These are phyloP conservation scores for Triplophysa rosa DNA, from an alignment of 2,113 vertebrate genomes.

Conservation along the genomic window DNA sequence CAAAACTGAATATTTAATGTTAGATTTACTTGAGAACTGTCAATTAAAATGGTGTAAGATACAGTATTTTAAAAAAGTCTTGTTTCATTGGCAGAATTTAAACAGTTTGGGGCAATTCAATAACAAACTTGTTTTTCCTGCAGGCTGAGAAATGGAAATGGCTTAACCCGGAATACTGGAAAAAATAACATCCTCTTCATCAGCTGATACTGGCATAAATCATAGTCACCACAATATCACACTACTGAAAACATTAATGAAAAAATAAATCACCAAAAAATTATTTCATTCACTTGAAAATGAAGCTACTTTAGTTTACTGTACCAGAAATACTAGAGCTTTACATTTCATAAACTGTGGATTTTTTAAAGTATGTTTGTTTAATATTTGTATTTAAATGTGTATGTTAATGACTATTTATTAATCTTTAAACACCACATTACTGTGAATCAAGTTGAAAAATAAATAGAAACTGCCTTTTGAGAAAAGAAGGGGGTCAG, in stretches of 20 bases:
- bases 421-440: not conserved
- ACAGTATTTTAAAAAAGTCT: too few species aligned
- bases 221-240: slow-evolving; percentile 31
- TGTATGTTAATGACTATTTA: slow-evolving; percentile 42
- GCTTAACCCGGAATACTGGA: slow-evolving; percentile 74
- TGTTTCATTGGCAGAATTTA: not conserved
- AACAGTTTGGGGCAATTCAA: slow-evolving; percentile 11
- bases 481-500: too few species aligned
- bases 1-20: too few species aligned
- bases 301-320: slow-evolving; percentile 22
- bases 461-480: too few species aligned
- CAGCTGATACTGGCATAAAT: slow-evolving; percentile 5
- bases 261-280: not conserved
- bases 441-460: not conserved
- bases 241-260: slow-evolving; percentile 35
- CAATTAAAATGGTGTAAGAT: too few species aligned
- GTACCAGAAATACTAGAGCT: not conserved
- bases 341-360: slow-evolving; percentile 47
- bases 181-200: slow-evolving; percentile 59
- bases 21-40: too few species aligned
- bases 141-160: slow-evolving; percentile 80
- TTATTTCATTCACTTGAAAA: not conserved
- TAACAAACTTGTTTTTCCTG: slow-evolving; percentile 37
- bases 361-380: not conserved
- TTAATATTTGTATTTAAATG: slow-evolving; percentile 14